Evolutionary conservation across 2,797 vertebrate species (phyloP).

Genomic region (Micropoecilia bifurca): DNA sequence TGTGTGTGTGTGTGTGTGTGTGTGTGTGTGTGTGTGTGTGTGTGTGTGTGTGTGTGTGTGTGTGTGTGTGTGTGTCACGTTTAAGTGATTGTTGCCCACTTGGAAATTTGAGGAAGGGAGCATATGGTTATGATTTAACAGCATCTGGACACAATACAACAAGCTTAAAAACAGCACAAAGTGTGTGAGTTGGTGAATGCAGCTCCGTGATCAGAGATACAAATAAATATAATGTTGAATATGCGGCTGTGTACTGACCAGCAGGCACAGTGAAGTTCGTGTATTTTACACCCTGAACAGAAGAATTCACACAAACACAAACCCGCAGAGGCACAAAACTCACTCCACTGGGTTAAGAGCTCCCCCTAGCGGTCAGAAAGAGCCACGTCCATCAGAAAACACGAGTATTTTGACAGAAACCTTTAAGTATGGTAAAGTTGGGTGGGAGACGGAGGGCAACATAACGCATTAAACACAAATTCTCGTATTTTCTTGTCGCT

Average conservation of each 20-base stretch:
- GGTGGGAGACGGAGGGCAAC: background rate
- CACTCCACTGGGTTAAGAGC: conserved; percentile 35
- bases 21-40: too few relatives aligned
- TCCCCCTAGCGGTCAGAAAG: conserved; percentile 55
- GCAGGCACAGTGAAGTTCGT: background rate
- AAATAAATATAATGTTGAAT: background rate
- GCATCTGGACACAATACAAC: conserved; percentile 78
- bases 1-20: too few relatives aligned
- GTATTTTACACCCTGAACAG: background rate
- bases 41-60: conserved; percentile 21
- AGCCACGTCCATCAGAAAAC: background rate
- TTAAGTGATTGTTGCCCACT: conserved; percentile 43
- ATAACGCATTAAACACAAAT: background rate
- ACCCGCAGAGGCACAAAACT: background rate
- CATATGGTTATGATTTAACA: conserved; percentile 81
- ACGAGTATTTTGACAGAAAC: background rate
- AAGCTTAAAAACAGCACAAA: conserved; percentile 25
- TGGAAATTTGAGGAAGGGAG: conserved; percentile 62
- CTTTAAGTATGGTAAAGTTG: background rate
- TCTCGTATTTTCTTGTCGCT: too few relatives aligned
- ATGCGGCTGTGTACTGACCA: background rate
- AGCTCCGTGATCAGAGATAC: conserved; percentile 50
- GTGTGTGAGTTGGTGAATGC: conserved; percentile 23
- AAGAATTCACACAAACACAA: background rate
- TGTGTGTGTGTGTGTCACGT: conserved; percentile 27